These are phyloP conservation scores for Erpobdella octoculata DNA, from an alignment of 2,888 invertebrate genomes.

Conservation along the genomic window DNA sequence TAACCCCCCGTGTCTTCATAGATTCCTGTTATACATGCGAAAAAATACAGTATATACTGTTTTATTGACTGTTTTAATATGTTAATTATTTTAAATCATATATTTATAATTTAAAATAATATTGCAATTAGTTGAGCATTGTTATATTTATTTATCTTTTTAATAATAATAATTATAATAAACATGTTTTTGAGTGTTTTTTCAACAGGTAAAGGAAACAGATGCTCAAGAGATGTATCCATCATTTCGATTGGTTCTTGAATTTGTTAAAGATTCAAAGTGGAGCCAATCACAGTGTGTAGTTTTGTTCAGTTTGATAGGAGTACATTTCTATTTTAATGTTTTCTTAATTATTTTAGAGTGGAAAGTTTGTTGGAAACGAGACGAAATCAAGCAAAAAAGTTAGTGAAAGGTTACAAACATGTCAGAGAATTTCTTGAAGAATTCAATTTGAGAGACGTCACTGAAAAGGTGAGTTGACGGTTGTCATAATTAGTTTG, in stretches of 20 bases:
- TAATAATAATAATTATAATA: not conserved
- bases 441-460: not conserved
- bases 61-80: too few relatives aligned
- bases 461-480: not conserved
- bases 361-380: slow-evolving; percentile 9
- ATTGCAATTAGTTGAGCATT: not conserved
- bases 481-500: not conserved
- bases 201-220: slow-evolving; percentile 1
- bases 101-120: not conserved
- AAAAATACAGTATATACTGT: too few relatives aligned
- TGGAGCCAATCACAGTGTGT: slow-evolving; percentile 23
- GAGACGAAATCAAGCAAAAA: not conserved
- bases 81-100: too few relatives aligned
- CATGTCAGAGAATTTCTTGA: not conserved
- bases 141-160: too few relatives aligned
- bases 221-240: slow-evolving; percentile 6
- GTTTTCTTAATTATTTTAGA: not conserved
- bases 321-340: not conserved
- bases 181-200: not conserved
- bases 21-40: not conserved
- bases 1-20: not conserved
- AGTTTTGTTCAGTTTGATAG: not conserved
- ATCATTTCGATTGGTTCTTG: slow-evolving; percentile 16
- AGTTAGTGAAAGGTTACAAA: slow-evolving; percentile 1
- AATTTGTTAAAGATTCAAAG: slow-evolving; percentile 12